Base-by-base conservation (phyloP, 1,140 invertebrate genomes). In the Cydia fagiglandana region DNA sequence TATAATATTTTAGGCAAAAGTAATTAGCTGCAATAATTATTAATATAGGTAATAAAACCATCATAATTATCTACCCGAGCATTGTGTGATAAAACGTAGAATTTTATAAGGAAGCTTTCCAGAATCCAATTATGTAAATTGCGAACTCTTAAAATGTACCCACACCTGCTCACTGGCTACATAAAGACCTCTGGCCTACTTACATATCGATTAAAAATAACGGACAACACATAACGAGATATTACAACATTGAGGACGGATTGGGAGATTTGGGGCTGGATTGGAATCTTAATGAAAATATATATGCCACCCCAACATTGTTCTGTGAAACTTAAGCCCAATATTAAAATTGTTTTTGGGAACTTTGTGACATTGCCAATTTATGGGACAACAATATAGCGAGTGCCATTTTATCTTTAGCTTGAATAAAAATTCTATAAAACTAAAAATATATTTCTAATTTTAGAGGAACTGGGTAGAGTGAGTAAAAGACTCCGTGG, bases 101-200 rank as follows among this genome's bases (percentile, higher is more conserved):
- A 24, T 70, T n/a, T 70, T 41, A 70, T 4, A 38, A 70, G 66
- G 66, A 70, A 70, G 38, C 66, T 17, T n/a, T 20, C 34, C 34
- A 17, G 38, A 38, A 70, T 70, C 34, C 34, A 70, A 70, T 70
- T 70, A 70, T 70, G 66, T 70, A 70, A 70, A 70, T 70, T 70
- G 66, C 15, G n/a, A 70, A 34, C 34, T 38, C 66, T 70, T 28
- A 70, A 70, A 70, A 70, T 20, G 34, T 38, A 70, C 66, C 38
- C 24, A 70, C 66, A 70, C 66, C 66, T 70, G 66, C 66, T 70
- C 66, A 61, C 17, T 20, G 30, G 34, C 30, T 70, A 38, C 34
- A 70, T 24, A 38, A 45, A 70, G n/a, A 38, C 34, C 15, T n/a
- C 66, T 70, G 66, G 34, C 66, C 66, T 38, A 41, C 30, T 41